These are phyloP conservation scores for Helicoverpa assulta DNA, from an alignment of 2,888 invertebrate species.

Conservation along the genomic window DNA sequence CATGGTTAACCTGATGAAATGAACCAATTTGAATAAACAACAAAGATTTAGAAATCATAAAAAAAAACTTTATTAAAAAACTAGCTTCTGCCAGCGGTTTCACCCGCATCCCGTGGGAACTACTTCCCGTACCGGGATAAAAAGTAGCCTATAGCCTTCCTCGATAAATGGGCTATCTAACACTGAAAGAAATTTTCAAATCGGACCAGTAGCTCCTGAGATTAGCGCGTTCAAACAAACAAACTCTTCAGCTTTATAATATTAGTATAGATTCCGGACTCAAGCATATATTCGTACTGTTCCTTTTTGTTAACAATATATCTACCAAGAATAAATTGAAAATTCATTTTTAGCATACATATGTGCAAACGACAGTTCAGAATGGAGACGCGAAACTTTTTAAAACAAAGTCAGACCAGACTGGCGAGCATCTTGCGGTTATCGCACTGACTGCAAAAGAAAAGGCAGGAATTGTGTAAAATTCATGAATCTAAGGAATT, in stretches of 20 bases:
- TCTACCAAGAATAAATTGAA: conserved; percentile 15
- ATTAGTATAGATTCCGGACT: background rate
- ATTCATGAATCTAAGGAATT: conserved; percentile 30
- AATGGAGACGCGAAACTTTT: conserved; percentile 20
- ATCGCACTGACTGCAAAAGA: conserved; percentile 15
- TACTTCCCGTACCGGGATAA: too few relatives aligned
- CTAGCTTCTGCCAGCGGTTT: too few relatives aligned
- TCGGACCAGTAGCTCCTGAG: too few relatives aligned
- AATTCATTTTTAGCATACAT: background rate
- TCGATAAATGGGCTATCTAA: too few relatives aligned
- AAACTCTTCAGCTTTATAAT: too few relatives aligned
- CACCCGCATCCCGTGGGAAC: too few relatives aligned
- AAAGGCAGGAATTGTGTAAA: conserved; percentile 39
- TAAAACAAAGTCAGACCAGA: conserved; percentile 18
- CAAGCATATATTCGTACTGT: background rate
- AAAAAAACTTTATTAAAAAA: background rate
- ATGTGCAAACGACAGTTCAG: conserved; percentile 24
- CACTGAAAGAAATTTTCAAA: too few relatives aligned
- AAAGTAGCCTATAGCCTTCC: too few relatives aligned
- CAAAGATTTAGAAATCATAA: background rate
- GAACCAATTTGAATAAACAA: too few relatives aligned
- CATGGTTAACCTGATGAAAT: too few relatives aligned
- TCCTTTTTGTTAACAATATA: background rate
- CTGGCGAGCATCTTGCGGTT: conserved; percentile 10
- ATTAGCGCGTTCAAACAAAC: too few relatives aligned